These are phyloP conservation scores for Tetranychus cinnabarinus DNA, from an alignment of 1,140 invertebrate genomes.

Conservation along the genomic window DNA sequence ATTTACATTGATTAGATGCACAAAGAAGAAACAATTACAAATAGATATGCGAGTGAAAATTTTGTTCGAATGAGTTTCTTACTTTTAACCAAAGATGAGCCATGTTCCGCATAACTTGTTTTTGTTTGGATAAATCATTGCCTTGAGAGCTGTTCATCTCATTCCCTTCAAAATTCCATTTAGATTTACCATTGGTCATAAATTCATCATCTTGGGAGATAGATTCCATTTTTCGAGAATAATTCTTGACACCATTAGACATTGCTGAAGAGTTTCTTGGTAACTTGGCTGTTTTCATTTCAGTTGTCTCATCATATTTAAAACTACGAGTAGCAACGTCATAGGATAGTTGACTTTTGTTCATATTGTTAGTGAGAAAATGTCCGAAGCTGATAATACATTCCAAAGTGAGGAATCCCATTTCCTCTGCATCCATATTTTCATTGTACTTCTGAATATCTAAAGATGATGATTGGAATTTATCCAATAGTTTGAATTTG, in stretches of 20 bases:
- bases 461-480: neutral
- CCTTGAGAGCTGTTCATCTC: neutral
- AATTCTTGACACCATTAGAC: too few relatives aligned
- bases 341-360: too few relatives aligned
- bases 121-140: constrained; percentile 5
- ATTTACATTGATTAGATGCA: too few relatives aligned
- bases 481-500: neutral
- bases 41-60: too few relatives aligned
- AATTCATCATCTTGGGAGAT: constrained; percentile 4
- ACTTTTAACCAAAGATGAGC: constrained; percentile 45
- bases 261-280: too few relatives aligned
- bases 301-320: too few relatives aligned
- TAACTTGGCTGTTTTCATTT: too few relatives aligned
- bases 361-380: neutral
- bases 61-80: neutral
- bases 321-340: too few relatives aligned
- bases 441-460: neutral
- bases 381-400: neutral
- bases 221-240: constrained; percentile 6
- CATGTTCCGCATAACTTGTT: constrained; percentile 41
- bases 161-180: constrained; percentile 2
- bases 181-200: neutral
- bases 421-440: neutral
- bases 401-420: neutral
- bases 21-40: too few relatives aligned